These are phyloP conservation scores for Oscheius sp. DNA, from an alignment of 1,140 invertebrate species.

Conservation along the genomic window DNA sequence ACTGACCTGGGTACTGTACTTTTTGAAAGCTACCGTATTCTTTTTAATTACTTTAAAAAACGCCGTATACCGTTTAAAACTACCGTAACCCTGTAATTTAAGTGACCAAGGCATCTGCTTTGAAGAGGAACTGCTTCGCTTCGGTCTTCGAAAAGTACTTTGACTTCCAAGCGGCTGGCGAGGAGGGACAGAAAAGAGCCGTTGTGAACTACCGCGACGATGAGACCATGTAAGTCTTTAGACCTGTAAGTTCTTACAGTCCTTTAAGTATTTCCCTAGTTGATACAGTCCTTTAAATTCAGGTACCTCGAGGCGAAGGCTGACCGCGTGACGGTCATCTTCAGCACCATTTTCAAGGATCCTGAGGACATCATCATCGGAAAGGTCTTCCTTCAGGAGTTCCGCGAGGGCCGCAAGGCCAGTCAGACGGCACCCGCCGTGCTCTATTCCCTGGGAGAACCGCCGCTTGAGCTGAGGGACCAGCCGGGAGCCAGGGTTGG, in stretches of 20 bases:
- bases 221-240: slow-evolving; percentile 84
- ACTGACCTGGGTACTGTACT: slow-evolving; percentile 67
- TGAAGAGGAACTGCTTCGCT: slow-evolving; percentile 98
- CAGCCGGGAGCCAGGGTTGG: slow-evolving; percentile 82
- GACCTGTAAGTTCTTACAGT: background rate
- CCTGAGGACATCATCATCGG: slow-evolving; percentile 97
- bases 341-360: slow-evolving; percentile 96
- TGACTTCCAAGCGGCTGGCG: slow-evolving; percentile 88
- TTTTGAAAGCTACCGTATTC: background rate
- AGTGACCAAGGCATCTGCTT: slow-evolving; percentile 82
- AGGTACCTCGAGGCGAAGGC: slow-evolving; percentile 96
- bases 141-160: slow-evolving; percentile 99
- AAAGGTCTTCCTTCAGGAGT: slow-evolving; percentile 96
- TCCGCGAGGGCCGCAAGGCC: slow-evolving; percentile 92
- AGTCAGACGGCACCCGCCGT: slow-evolving; percentile 79
- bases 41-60: background rate
- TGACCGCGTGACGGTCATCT: slow-evolving; percentile 97
- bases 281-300: slow-evolving; percentile 44
- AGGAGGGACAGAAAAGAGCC: slow-evolving; percentile 84
- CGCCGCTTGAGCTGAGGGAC: slow-evolving; percentile 87
- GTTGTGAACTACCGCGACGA: slow-evolving; percentile 98
- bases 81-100: background rate
- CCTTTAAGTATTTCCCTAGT: slow-evolving; percentile 1
- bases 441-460: slow-evolving; percentile 79
- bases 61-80: background rate